Percentiles rank a stretch among this genome's conserved stretches.
These are phyloP conservation scores for Chinchilla lanigera DNA, from an alignment of 2,113 vertebrate species.

Conservation along the genomic window DNA sequence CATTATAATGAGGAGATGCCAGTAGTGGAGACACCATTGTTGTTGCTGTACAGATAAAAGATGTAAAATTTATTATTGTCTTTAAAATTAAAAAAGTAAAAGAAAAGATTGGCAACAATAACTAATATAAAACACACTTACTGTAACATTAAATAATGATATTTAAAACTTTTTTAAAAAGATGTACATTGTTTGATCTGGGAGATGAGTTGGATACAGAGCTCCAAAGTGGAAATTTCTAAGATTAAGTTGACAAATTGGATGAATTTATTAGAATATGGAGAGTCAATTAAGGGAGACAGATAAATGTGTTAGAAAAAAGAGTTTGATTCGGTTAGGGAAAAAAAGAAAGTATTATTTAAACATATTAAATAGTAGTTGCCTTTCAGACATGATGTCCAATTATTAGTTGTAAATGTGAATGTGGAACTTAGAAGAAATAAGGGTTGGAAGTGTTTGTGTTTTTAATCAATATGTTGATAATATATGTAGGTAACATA, in stretches of 20 bases:
- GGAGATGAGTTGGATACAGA: background rate
- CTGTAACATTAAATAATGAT: no score
- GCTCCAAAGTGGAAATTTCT: background rate
- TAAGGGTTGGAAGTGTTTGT: background rate
- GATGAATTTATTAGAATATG: background rate
- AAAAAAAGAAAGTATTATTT: background rate
- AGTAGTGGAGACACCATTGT: background rate
- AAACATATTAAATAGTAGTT: background rate
- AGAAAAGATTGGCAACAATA: no score
- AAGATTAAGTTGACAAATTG: background rate
- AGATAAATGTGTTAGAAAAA: background rate
- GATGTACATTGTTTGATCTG: background rate
- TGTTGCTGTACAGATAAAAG: background rate
- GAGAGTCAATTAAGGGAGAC: background rate
- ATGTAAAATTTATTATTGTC: background rate
- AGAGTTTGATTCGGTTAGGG: background rate
- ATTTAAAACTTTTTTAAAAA: background rate
- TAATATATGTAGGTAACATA: background rate
- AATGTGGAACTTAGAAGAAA: background rate
- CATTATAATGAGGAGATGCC: background rate
- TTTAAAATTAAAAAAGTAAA: no score
- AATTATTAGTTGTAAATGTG: background rate
- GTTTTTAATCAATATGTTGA: background rate
- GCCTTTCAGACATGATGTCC: background rate
- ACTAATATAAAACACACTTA: no score